Percentiles rank a stretch among this genome's conserved stretches.
phyloP scores from a whole-genome alignment of 2,888 invertebrate species.

The Meandrusa payeni region DNA sequence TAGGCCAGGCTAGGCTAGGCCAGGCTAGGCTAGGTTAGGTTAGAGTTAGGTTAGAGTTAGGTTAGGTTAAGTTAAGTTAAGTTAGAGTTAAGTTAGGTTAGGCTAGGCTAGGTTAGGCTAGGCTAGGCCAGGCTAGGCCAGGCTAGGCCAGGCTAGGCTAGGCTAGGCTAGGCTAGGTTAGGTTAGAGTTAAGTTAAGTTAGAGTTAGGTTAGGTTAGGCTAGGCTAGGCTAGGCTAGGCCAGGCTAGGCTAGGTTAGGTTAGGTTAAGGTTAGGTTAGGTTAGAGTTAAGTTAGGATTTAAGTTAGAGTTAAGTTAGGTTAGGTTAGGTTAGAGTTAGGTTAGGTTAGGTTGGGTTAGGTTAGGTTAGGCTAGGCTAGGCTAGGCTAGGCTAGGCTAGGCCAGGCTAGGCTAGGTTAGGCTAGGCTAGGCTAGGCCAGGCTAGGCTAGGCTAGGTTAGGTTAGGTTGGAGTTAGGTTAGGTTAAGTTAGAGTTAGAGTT shows the following conservation, averaged over 20 bases:
- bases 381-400: slow-evolving; percentile 32
- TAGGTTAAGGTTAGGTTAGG: no score
- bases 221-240: slow-evolving; percentile 7
- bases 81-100: slow-evolving; percentile 13
- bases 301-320: no score
- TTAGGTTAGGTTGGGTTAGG: slow-evolving; percentile 34
- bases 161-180: no score
- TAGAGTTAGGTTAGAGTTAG: no score
- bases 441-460: slow-evolving; percentile 4
- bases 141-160: slow-evolving; percentile 10
- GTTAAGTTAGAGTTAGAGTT: no score
- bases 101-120: slow-evolving; percentile 13
- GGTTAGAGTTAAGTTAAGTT: no score
- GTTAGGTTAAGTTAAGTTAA: no score
- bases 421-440: slow-evolving; percentile 31
- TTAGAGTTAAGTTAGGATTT: no score
- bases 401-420: slow-evolving; percentile 32
- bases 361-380: slow-evolving; percentile 32
- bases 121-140: slow-evolving; percentile 11
- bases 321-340: no score
- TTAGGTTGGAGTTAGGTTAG: no score
- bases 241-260: slow-evolving; percentile 8
- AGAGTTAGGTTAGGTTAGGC: slow-evolving; percentile 10
- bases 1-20: slow-evolving; percentile 9
- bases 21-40: slow-evolving; percentile 11